Conservation (phyloP, 2,888 invertebrate genomes). For the Pseudeuparius sepicola region DNA sequence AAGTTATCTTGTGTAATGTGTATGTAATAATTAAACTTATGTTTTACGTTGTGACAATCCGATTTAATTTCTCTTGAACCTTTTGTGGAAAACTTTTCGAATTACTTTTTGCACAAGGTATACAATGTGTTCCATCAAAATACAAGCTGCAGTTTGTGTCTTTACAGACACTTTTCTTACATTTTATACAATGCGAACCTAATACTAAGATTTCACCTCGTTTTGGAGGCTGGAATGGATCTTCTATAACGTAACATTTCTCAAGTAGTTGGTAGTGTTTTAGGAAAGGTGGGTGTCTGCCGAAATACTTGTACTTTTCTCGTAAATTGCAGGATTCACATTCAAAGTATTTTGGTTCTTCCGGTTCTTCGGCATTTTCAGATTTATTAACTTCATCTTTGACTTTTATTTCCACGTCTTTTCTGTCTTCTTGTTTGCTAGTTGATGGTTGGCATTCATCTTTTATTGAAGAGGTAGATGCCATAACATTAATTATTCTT, state of each 20-base stretch:
- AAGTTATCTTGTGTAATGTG: conserved; percentile 1
- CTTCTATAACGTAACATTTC: conserved; percentile 71
- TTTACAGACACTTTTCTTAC: conserved; percentile 61
- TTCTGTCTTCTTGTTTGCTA: conserved; percentile 2
- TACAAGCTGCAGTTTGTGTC: conserved; percentile 68
- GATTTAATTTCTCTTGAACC: conserved; percentile 53
- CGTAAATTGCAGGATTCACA: conserved; percentile 56
- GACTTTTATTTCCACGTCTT: conserved; percentile 13
- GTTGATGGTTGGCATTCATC: background rate
- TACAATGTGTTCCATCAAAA: conserved; percentile 64
- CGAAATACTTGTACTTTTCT: conserved; percentile 69
- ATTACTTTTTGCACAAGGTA: conserved; percentile 53
- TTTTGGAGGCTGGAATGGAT: conserved; percentile 70
- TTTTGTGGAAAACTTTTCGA: conserved; percentile 56
- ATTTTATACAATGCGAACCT: conserved; percentile 65
- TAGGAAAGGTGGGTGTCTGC: conserved; percentile 62
- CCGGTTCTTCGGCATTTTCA: conserved; percentile 32
- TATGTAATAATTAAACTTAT: too few species aligned
- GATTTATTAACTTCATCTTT: conserved; percentile 7
- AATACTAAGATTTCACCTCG: conserved; percentile 67
- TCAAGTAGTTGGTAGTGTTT: conserved; percentile 57
- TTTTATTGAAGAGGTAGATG: too few species aligned
- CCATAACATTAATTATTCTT: too few species aligned
- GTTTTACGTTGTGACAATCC: conserved; percentile 24
- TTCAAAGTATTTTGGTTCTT: conserved; percentile 40